Evolutionary conservation across 1,140 invertebrate genomes (phyloP).

Genomic region (Drosophila virilis): DNA sequence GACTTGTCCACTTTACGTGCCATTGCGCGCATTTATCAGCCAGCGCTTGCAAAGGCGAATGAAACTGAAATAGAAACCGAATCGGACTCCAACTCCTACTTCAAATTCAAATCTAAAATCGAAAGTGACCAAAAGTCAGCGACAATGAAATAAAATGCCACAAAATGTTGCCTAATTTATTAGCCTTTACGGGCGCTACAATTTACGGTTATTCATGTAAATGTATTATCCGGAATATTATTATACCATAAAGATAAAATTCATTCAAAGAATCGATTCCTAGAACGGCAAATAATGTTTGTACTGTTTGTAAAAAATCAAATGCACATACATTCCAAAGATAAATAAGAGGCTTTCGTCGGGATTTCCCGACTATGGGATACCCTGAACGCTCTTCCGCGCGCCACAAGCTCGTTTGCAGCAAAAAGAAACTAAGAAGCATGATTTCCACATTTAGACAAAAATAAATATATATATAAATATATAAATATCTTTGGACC

Average conservation of each 20-base stretch:
- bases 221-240: background rate
- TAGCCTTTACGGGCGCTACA: conserved; percentile 10
- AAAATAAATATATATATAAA: too few relatives aligned
- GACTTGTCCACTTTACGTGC: conserved; percentile 70
- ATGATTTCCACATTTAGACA: too few relatives aligned
- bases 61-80: conserved; percentile 50
- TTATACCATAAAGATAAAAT: background rate
- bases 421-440: too few relatives aligned
- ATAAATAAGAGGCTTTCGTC: too few relatives aligned
- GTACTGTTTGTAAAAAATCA: too few relatives aligned
- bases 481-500: too few relatives aligned
- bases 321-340: too few relatives aligned
- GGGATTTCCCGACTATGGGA: too few relatives aligned
- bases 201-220: background rate
- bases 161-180: conserved; percentile 42
- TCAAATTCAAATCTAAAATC: conserved; percentile 45
- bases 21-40: conserved; percentile 62
- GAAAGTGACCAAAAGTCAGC: conserved; percentile 73
- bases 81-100: background rate
- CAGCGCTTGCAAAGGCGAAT: conserved; percentile 20
- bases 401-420: too few relatives aligned
- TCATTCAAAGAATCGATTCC: background rate
- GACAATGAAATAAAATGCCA: conserved; percentile 60
- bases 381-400: too few relatives aligned
- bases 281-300: too few relatives aligned